These are phyloP conservation scores for Pseudopleuronectes americanus DNA, from an alignment of 2,797 vertebrate genomes.

Conservation along the genomic window DNA sequence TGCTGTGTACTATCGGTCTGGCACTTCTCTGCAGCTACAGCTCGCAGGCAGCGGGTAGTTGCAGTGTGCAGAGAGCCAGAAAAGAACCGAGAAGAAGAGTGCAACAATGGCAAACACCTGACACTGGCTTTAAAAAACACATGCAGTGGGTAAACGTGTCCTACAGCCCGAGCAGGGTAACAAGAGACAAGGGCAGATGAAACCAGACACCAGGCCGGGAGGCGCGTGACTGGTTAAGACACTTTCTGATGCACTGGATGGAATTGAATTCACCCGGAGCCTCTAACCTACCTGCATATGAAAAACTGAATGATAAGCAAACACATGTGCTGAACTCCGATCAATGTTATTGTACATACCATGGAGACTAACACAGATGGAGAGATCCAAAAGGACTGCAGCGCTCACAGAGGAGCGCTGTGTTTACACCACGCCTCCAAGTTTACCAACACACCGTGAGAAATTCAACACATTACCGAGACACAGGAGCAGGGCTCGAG, in stretches of 20 bases:
- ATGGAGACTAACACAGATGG: background rate
- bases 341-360: background rate
- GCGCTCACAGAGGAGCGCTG: background rate
- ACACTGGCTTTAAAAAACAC: constrained; percentile 43
- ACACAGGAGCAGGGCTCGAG: background rate
- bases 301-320: constrained; percentile 19
- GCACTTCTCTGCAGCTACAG: constrained; percentile 17
- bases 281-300: constrained; percentile 32
- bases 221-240: constrained; percentile 70
- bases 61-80: background rate
- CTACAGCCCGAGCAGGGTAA: constrained; percentile 65
- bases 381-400: too few relatives aligned
- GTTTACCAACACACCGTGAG: constrained; percentile 71
- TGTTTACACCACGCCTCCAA: constrained; percentile 73
- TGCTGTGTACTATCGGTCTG: constrained; percentile 13
- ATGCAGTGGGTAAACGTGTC: constrained; percentile 59
- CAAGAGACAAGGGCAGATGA: constrained; percentile 74
- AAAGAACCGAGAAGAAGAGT: background rate
- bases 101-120: constrained; percentile 18
- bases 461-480: constrained; percentile 55
- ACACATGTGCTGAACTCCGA: constrained; percentile 1
- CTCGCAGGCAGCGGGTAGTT: constrained; percentile 15
- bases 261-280: constrained; percentile 48
- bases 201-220: constrained; percentile 73
- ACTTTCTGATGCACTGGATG: constrained; percentile 58